Conservation (phyloP, 2,888 invertebrate genomes). For the Nematopogon swammerdamellus region DNA sequence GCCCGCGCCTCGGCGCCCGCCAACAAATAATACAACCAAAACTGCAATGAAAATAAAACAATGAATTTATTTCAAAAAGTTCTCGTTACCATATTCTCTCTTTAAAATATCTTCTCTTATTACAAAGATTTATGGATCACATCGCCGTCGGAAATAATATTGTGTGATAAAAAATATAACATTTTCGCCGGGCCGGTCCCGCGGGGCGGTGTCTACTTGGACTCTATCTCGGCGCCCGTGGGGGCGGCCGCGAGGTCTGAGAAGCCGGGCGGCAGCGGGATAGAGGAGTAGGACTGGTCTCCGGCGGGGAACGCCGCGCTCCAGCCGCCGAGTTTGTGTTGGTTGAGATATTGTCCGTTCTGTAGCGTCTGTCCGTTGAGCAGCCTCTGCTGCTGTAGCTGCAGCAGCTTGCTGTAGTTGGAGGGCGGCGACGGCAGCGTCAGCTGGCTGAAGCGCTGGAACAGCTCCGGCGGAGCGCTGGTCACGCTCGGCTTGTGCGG, state of each 20-base stretch:
- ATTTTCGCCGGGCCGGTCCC: slow-evolving; percentile 1
- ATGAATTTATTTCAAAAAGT: slow-evolving; percentile 54
- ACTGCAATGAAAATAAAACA: slow-evolving; percentile 37
- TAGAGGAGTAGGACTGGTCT: slow-evolving; percentile 18
- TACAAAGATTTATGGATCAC: slow-evolving; percentile 55
- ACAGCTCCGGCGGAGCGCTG: slow-evolving; percentile 35
- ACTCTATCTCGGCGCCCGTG: slow-evolving; percentile 48
- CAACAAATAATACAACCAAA: not conserved
- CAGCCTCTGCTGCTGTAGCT: slow-evolving; percentile 10
- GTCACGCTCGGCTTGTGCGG: slow-evolving; percentile 21
- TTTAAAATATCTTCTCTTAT: slow-evolving; percentile 52
- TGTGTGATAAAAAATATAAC: slow-evolving; percentile 28
- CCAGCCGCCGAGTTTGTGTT: slow-evolving; percentile 9
- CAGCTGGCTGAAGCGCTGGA: slow-evolving; percentile 40
- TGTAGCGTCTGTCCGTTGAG: slow-evolving; percentile 1
- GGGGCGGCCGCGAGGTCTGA: slow-evolving; percentile 22
- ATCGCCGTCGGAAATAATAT: slow-evolving; percentile 36
- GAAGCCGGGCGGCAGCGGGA: slow-evolving; percentile 49
- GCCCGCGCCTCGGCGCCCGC: too few species aligned
- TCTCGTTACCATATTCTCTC: slow-evolving; percentile 57
- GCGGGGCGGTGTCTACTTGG: slow-evolving; percentile 30
- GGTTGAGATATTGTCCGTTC: slow-evolving; percentile 8
- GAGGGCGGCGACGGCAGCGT: slow-evolving; percentile 22
- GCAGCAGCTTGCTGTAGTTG: slow-evolving; percentile 8
- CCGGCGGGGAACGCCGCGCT: slow-evolving; percentile 11